phyloP scores from a whole-genome alignment of 2,113 vertebrate species.

The Lagopus leucura region DNA sequence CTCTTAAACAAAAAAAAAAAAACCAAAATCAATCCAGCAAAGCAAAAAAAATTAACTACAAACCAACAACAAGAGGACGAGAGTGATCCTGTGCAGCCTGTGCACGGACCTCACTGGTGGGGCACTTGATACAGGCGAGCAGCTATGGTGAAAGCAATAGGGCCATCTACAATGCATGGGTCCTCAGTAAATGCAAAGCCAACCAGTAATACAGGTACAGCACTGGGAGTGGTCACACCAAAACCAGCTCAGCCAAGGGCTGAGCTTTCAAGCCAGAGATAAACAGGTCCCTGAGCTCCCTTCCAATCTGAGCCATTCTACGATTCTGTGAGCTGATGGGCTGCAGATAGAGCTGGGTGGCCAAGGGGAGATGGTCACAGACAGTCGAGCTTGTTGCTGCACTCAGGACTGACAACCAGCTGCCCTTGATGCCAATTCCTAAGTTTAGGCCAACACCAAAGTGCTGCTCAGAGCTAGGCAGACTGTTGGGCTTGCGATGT shows the following conservation, averaged over 20 bases:
- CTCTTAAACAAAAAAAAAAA: neutral
- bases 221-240: accelerated
- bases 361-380: neutral
- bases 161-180: accelerated
- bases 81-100: neutral
- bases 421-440: accelerated
- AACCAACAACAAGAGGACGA: no score
- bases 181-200: neutral
- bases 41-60: neutral
- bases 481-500: accelerated
- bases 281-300: neutral
- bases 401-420: neutral
- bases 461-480: accelerated
- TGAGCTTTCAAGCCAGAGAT: neutral
- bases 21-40: neutral
- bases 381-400: neutral
- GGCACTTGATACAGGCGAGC: accelerated
- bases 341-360: neutral
- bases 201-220: neutral
- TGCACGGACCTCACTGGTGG: neutral
- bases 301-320: no score
- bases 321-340: no score
- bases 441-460: neutral
- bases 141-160: neutral
- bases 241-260: accelerated